Conservation (phyloP, 2,797 vertebrate genomes). For the Fratercula arctica region DNA sequence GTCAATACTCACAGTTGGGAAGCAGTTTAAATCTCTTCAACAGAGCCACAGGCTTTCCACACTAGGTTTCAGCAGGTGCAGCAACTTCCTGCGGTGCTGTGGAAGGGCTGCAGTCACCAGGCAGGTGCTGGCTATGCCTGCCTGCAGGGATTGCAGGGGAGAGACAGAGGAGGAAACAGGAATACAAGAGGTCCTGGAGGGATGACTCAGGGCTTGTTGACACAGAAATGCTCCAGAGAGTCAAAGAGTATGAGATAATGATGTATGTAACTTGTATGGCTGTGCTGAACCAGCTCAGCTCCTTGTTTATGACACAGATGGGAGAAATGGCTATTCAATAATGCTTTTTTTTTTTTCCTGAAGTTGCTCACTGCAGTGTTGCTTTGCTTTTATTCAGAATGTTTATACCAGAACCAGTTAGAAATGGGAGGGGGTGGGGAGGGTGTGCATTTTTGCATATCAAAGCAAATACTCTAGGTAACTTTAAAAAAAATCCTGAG, state of each 20-base stretch:
- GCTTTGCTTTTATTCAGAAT: neutral
- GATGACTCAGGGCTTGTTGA: neutral
- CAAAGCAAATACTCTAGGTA: neutral
- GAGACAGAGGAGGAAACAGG: neutral
- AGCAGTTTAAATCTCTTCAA: neutral
- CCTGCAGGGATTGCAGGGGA: neutral
- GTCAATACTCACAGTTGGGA: neutral
- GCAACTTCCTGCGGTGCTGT: neutral
- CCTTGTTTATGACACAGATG: neutral
- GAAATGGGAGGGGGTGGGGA: neutral
- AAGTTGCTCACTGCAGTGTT: neutral
- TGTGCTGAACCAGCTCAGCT: neutral
- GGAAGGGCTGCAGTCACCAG: neutral
- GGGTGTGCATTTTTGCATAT: neutral
- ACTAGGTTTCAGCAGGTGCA: neutral
- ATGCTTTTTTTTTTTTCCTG: neutral
- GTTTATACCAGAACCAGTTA: neutral
- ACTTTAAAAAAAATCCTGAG: neutral
- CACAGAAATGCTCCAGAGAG: neutral
- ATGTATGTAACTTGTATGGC: neutral
- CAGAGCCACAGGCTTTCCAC: neutral
- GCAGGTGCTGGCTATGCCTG: neutral
- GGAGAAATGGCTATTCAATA: neutral
- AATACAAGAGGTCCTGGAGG: neutral
- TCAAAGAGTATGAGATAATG: neutral